Evolutionary conservation across 2,888 invertebrate species (phyloP).

Genomic region (Hydrotaea diabolus): DNA sequence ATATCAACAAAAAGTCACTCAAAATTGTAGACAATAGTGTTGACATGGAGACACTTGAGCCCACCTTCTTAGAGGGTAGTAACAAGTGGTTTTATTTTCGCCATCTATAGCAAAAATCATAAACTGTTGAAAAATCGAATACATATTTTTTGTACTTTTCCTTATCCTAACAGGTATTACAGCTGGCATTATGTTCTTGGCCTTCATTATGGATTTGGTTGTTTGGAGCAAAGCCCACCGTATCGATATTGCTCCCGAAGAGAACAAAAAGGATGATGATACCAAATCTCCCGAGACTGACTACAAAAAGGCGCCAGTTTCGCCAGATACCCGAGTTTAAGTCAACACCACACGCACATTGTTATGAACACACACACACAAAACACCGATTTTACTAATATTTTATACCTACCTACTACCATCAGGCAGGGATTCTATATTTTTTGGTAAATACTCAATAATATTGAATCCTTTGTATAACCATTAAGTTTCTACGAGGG

Average conservation of each 20-base stretch:
- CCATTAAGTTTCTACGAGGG: conserved; percentile 16
- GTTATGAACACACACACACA: conserved; percentile 15
- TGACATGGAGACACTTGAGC: no score
- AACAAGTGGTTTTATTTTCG: no score
- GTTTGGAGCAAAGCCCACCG: conserved; percentile 95
- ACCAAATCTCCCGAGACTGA: conserved; percentile 73
- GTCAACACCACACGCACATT: conserved; percentile 19
- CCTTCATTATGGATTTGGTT: conserved; percentile 92
- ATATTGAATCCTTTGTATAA: conserved; percentile 19
- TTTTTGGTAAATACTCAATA: neutral
- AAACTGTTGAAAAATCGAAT: no score
- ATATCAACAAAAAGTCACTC: no score
- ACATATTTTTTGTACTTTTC: neutral
- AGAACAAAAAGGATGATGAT: conserved; percentile 73
- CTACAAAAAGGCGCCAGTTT: conserved; percentile 73
- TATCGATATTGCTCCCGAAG: conserved; percentile 85
- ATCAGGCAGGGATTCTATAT: conserved; percentile 9
- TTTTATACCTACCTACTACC: neutral
- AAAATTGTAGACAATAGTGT: no score
- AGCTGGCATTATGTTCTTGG: conserved; percentile 91
- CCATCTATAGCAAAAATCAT: no score
- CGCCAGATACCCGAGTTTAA: conserved; percentile 78
- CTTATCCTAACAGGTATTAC: conserved; percentile 86
- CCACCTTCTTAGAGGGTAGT: no score
- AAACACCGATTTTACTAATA: conserved; percentile 12